phyloP scores from a whole-genome alignment of 2,113 vertebrate genomes.

The Brachyhypopomus gauderio region DNA sequence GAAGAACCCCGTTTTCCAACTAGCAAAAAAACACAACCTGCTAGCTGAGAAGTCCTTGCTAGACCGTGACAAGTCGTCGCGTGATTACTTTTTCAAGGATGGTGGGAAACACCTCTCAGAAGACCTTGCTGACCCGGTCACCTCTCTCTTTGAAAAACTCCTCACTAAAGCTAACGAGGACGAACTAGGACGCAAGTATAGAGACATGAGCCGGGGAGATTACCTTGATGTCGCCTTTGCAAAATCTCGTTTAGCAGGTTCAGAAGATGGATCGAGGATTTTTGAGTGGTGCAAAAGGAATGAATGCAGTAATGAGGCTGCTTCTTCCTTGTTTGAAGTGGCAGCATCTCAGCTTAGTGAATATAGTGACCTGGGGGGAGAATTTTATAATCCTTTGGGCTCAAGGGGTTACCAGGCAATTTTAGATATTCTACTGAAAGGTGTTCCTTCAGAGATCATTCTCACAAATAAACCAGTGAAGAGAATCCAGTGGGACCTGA shows the following conservation, averaged over 20 bases:
- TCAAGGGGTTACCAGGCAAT: slow-evolving; percentile 61
- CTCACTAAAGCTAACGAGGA: slow-evolving; percentile 51
- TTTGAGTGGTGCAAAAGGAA: slow-evolving; percentile 68
- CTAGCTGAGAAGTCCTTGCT: slow-evolving; percentile 42
- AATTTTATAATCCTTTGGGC: slow-evolving; percentile 62
- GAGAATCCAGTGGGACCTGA: slow-evolving; percentile 50
- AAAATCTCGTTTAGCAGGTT: slow-evolving; percentile 7
- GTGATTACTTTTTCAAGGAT: slow-evolving; percentile 63
- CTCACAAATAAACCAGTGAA: slow-evolving; percentile 47
- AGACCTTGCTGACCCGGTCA: slow-evolving; percentile 52
- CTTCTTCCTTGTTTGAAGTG: slow-evolving; percentile 64
- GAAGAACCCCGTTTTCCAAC: slow-evolving; percentile 59
- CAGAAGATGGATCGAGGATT: slow-evolving; percentile 40
- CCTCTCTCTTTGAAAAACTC: slow-evolving; percentile 51
- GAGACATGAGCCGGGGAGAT: slow-evolving; percentile 50
- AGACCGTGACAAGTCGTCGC: slow-evolving; percentile 36
- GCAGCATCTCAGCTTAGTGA: slow-evolving; percentile 57
- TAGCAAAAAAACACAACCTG: slow-evolving; percentile 60
- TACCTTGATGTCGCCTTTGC: slow-evolving; percentile 60
- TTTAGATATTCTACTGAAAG: slow-evolving; percentile 55
- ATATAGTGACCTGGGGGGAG: slow-evolving; percentile 58
- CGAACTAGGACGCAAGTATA: slow-evolving; percentile 43
- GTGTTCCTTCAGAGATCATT: slow-evolving; percentile 50
- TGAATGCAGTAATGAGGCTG: slow-evolving; percentile 64
- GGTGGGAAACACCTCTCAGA: slow-evolving; percentile 47